phyloP scores from a whole-genome alignment of 2,113 vertebrate genomes.

The Macquaria australasica region DNA sequence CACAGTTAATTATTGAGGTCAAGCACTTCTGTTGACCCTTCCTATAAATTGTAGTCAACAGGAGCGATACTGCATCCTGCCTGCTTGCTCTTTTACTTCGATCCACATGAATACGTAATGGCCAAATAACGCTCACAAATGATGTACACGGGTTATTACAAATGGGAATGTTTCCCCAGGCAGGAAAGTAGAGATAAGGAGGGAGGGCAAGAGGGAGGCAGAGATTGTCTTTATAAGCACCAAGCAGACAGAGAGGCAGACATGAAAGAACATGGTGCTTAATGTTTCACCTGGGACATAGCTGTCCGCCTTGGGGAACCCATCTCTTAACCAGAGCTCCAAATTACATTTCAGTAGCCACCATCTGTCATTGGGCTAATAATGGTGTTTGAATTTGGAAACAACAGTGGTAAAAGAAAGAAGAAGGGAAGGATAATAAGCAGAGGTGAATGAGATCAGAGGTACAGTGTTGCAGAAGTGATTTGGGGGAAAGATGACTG shows the following conservation, averaged over 20 bases:
- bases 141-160: slow-evolving; percentile 45
- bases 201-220: neutral
- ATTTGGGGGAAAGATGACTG: slow-evolving; percentile 32
- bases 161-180: slow-evolving; percentile 45
- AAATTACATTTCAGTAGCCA: slow-evolving; percentile 57
- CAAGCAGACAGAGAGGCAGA: slow-evolving; percentile 22
- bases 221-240: slow-evolving; percentile 7
- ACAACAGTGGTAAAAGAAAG: slow-evolving; percentile 14
- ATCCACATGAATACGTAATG: slow-evolving; percentile 15
- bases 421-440: neutral
- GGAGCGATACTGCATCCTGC: slow-evolving; percentile 1
- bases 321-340: slow-evolving; percentile 26
- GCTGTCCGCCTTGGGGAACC: slow-evolving; percentile 11
- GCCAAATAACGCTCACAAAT: slow-evolving; percentile 51
- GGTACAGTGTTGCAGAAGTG: neutral
- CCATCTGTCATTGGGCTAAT: slow-evolving; percentile 27
- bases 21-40: slow-evolving; percentile 25
- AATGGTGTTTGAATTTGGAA: slow-evolving; percentile 37
- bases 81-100: slow-evolving; percentile 17
- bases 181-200: slow-evolving; percentile 23
- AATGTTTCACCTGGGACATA: slow-evolving; percentile 48
- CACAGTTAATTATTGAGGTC: slow-evolving; percentile 33
- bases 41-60: slow-evolving; percentile 13
- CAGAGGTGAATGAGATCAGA: slow-evolving; percentile 27
- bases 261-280: slow-evolving; percentile 22